Conservation (phyloP, 2,797 vertebrate species). For the Myripristis jacobus region DNA sequence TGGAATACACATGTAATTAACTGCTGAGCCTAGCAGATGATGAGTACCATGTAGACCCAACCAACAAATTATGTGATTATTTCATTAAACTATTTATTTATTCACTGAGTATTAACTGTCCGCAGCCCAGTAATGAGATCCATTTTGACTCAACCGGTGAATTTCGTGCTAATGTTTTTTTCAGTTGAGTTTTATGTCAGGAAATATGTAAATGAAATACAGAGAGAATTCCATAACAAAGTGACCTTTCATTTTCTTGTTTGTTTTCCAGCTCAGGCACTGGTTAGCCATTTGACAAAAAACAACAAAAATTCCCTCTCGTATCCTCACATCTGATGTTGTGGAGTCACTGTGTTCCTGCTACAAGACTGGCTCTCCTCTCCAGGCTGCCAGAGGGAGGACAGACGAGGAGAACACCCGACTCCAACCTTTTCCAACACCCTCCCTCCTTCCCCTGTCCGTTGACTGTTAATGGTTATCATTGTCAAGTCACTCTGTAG, state of each 20-base stretch:
- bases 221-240: slow-evolving; percentile 9
- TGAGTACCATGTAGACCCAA: too few relatives aligned
- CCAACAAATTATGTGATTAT: too few relatives aligned
- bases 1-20: too few relatives aligned
- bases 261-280: slow-evolving; percentile 88
- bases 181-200: too few relatives aligned
- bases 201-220: background rate
- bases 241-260: slow-evolving; percentile 2
- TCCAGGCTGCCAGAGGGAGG: slow-evolving; percentile 30
- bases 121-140: too few relatives aligned
- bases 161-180: too few relatives aligned
- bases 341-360: slow-evolving; percentile 59
- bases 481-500: slow-evolving; percentile 34
- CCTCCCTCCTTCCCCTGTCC: slow-evolving; percentile 39
- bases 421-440: slow-evolving; percentile 47
- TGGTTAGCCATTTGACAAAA: slow-evolving; percentile 93
- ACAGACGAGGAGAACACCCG: slow-evolving; percentile 45
- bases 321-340: slow-evolving; percentile 50
- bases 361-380: slow-evolving; percentile 24
- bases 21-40: too few relatives aligned
- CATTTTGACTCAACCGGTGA: too few relatives aligned
- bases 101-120: too few relatives aligned
- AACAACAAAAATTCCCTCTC: slow-evolving; percentile 47
- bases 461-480: slow-evolving; percentile 50
- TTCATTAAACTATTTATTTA: too few relatives aligned